Percentiles rank a stretch among this genome's conserved stretches.
Conservation (phyloP, 2,113 vertebrate genomes). For the Mandrillus leucophaeus region DNA sequence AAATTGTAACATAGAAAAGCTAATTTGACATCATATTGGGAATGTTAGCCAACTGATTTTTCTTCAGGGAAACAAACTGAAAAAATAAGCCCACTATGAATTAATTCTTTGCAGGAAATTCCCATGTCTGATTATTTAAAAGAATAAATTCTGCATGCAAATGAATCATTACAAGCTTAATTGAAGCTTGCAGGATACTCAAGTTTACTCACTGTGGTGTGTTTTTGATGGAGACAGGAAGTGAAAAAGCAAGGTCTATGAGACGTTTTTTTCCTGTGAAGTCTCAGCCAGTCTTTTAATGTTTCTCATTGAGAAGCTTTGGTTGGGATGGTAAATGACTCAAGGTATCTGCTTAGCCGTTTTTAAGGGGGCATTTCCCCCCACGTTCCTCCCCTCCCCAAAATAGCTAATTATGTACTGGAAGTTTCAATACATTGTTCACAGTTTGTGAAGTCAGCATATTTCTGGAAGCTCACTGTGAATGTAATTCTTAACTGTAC, state of each 20-base stretch:
- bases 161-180: conserved; percentile 78
- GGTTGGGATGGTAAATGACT: conserved; percentile 78
- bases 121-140: conserved; percentile 74
- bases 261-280: conserved; percentile 69
- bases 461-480: conserved; percentile 82
- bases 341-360: conserved; percentile 81
- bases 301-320: conserved; percentile 72
- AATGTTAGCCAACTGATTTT: conserved; percentile 45
- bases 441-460: conserved; percentile 82
- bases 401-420: conserved; percentile 83
- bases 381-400: conserved; percentile 57
- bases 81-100: conserved; percentile 45
- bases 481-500: conserved; percentile 79
- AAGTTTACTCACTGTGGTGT: conserved; percentile 76
- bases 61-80: conserved; percentile 64
- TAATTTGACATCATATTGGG: conserved; percentile 50
- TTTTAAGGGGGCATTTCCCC: conserved; percentile 76
- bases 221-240: conserved; percentile 82
- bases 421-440: conserved; percentile 82
- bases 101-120: conserved; percentile 80
- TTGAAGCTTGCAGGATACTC: conserved; percentile 70
- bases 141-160: conserved; percentile 70
- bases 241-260: conserved; percentile 78
- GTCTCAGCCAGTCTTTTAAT: conserved; percentile 74
- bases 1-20: background rate